Base-by-base conservation (phyloP, 2,797 vertebrate genomes). In the Paedocypris micromegethes region DNA sequence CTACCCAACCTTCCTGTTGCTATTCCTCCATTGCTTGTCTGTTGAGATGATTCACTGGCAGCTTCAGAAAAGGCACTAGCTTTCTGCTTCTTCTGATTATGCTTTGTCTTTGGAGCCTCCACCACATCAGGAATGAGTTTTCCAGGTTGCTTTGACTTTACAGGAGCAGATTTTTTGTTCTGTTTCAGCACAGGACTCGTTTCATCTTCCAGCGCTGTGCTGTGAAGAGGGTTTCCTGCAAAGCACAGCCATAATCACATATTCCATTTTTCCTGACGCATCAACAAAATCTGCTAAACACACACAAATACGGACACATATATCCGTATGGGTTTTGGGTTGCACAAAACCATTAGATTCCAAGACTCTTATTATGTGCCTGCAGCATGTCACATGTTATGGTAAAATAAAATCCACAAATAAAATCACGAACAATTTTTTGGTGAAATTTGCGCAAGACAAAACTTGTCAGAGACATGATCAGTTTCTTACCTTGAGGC, bases 161-260 rank as follows among this genome's bases (percentile, higher is more conserved):
- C 42, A 3, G 38, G 41, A 46, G 49, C 45, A 6, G 49, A 41
- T 9, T 45, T 60, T 44, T n/a, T 4, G 43, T 5, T 60, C n/a
- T 42, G 65, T 41, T 51, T 42, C 5, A 47, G 2, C 7, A 52
- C 39, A 4, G 75, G 66, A 55, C 72, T 81, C 41, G 65, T 23
- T 23, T 77, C 76, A 2, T 83, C 81, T 51, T 81, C 80, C 59
- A 83, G 6, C 2, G 79, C 82, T 3, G 82, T 83, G 59, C 82
- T 83, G 74, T 83, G 82, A 4, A 83, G 73, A 6, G 80, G 80
- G 51, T 83, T 81, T 8, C 80, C 82, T 83, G 58, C n/a, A 68
- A 9, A 56, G 43, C 3, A 48, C 40, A 64, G 48, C 2, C 5
- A 42, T 2, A 50, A 66, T 3, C 5, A 0, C 5, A 56, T 3